Base-by-base conservation (phyloP, 2,797 vertebrate genomes). In the Trichosurus vulpecula region DNA sequence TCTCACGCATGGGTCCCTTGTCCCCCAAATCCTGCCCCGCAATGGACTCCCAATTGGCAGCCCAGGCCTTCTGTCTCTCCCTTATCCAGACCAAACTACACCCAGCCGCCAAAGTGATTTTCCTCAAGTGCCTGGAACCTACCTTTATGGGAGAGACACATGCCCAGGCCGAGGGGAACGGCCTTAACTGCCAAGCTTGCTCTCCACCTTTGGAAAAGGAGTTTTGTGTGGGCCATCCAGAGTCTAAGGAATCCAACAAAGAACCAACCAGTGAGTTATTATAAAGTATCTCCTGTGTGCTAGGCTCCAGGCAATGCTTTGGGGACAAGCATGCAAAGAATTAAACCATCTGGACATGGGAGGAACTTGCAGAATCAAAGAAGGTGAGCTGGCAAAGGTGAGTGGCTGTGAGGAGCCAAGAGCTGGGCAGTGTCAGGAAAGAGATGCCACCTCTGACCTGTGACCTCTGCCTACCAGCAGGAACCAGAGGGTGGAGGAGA, bases 41-140 rank as follows among this genome's bases (percentile, higher is more conserved):
- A 4, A 27, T 2, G 25, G 47, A 10, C 47, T 27, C 10, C 29
- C 29, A 0, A 31, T 9, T 35, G 31, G 3, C 35, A 12, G 0
- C 13, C 35, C 61, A 30, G 5, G 1, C 61, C n/a, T 19, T 35
- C 35, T 5, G 58, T 19, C 25, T 52, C 9, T 51, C 87, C 27
- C 47, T 52, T 29, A 10, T 29, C 41, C 41, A 52, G 29, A 6
- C 87, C 16, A 27, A 47, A 29, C n/a, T 41, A 51, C 41, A 52
- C 1, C 41, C 47, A 90, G 52, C 4, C 16, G 31, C 58, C 58
- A 14, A 5, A 35, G 3, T 4, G 31, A 14, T 35, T 66, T 66
- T 66, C 61, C 35, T 66, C 35, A 66, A 61, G 58, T 31, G 4
- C 57, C 3, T 35, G 31, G 58, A 16, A 66, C 22, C 41, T 47